These are phyloP conservation scores for Heliconius ethilla DNA, from an alignment of 2,888 invertebrate species.

Conservation along the genomic window DNA sequence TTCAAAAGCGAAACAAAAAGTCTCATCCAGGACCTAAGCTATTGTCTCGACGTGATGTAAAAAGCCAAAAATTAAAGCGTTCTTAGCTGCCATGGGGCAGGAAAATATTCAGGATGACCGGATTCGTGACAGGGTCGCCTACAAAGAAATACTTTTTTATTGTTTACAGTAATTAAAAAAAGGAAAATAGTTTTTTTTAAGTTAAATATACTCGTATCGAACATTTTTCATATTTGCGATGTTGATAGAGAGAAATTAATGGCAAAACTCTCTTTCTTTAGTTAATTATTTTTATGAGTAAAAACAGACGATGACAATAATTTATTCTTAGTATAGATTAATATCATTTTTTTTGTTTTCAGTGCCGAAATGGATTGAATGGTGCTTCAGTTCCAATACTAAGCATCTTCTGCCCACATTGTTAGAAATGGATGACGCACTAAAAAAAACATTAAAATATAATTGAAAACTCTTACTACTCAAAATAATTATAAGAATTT, in stretches of 20 bases:
- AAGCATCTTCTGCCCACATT: too few relatives aligned
- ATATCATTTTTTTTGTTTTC: too few relatives aligned
- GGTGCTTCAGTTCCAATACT: too few relatives aligned
- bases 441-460: too few relatives aligned
- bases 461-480: too few relatives aligned
- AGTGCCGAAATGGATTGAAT: too few relatives aligned
- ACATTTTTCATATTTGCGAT: not conserved
- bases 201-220: too few relatives aligned
- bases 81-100: conserved; percentile 21
- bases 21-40: conserved; percentile 35
- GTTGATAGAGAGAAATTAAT: not conserved
- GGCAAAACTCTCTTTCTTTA: not conserved
- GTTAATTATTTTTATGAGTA: too few relatives aligned
- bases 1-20: conserved; percentile 39
- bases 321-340: too few relatives aligned
- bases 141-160: conserved; percentile 25
- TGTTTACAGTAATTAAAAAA: conserved; percentile 16
- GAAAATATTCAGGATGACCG: conserved; percentile 41
- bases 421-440: too few relatives aligned
- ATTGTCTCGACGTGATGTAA: conserved; percentile 42
- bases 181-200: conserved; percentile 1
- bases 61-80: conserved; percentile 38
- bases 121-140: conserved; percentile 34
- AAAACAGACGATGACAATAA: too few relatives aligned
- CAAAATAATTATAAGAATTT: too few relatives aligned